These are phyloP conservation scores for Indicator maculatus DNA, from an alignment of 2,113 vertebrate species.

Conservation along the genomic window DNA sequence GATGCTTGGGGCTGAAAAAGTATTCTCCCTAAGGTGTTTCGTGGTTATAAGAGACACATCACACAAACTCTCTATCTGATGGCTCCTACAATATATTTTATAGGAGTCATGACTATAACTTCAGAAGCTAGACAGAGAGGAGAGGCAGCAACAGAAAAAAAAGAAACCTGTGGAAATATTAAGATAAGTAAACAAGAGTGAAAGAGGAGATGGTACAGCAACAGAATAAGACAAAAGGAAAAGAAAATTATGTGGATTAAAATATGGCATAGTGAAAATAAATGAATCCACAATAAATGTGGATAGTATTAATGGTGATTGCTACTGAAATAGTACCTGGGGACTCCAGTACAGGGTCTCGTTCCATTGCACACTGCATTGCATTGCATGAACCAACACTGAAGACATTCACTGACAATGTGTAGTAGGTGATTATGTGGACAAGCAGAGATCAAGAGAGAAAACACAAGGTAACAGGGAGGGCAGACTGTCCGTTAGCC, in stretches of 20 bases:
- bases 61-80: conserved; percentile 42
- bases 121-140: not conserved
- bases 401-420: not conserved
- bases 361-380: rapidly evolving
- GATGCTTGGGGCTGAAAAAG: not conserved
- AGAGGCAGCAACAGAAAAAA: not conserved
- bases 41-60: conserved; percentile 56
- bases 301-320: not conserved
- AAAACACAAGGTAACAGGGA: not conserved
- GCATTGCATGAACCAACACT: rapidly evolving
- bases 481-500: not conserved
- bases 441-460: not conserved
- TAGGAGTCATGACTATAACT: conserved; percentile 33
- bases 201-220: not conserved
- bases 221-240: not conserved
- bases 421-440: not conserved
- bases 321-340: not conserved
- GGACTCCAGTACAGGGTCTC: not conserved
- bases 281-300: not conserved
- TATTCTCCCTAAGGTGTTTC: conserved; percentile 49
- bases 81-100: conserved; percentile 26
- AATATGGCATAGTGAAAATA: not conserved
- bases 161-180: not conserved
- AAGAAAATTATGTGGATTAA: rapidly evolving
- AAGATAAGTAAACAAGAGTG: conserved; percentile 21